phyloP scores from a whole-genome alignment of 1,140 invertebrate genomes.

The Neodiprion fabricii region DNA sequence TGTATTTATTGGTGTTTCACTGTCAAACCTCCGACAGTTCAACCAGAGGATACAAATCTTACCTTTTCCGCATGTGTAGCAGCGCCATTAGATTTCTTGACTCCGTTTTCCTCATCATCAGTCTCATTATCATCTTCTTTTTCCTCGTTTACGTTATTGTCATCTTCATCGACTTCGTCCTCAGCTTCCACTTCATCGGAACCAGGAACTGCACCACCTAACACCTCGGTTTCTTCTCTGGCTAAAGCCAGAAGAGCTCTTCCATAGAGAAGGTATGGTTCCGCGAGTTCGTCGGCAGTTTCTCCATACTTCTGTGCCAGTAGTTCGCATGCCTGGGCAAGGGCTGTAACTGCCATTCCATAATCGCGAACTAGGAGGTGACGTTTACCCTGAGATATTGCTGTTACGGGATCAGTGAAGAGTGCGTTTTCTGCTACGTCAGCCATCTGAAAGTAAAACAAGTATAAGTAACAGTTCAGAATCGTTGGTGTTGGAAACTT shows the following conservation, averaged over 20 bases:
- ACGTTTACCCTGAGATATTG: constrained; percentile 75
- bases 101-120: neutral
- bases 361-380: constrained; percentile 84
- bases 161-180: constrained; percentile 62
- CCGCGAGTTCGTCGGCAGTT: constrained; percentile 78
- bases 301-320: constrained; percentile 77
- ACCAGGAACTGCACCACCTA: constrained; percentile 75
- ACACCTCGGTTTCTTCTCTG: constrained; percentile 79
- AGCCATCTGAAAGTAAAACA: constrained; percentile 62
- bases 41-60: neutral
- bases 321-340: constrained; percentile 78
- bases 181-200: constrained; percentile 62
- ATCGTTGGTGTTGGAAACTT: no score
- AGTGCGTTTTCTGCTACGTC: constrained; percentile 59
- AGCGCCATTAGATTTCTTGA: neutral
- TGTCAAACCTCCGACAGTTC: no score
- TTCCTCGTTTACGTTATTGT: constrained; percentile 62
- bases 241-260: constrained; percentile 82
- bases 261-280: constrained; percentile 83
- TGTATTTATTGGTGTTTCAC: no score
- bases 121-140: constrained; percentile 29
- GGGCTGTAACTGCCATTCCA: constrained; percentile 73
- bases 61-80: neutral
- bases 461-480: neutral
- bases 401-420: constrained; percentile 60